Percentiles rank a stretch among this genome's conserved stretches.
phyloP scores from a whole-genome alignment of 2,113 vertebrate species.

The Calidris pugnax region DNA sequence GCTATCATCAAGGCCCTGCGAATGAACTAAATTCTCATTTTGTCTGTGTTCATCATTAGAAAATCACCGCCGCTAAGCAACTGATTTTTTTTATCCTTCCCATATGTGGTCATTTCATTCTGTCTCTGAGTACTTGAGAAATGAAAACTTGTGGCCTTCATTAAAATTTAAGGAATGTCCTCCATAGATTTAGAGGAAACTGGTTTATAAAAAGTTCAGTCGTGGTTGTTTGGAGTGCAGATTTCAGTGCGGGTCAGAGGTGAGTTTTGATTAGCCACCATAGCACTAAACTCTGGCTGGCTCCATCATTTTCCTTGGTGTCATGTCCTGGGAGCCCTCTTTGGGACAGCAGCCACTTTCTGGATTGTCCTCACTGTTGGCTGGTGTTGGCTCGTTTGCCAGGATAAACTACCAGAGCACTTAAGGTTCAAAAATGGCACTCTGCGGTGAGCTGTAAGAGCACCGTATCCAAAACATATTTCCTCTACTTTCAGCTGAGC shows the following conservation, averaged over 20 bases:
- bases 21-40: background rate
- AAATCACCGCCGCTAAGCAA: background rate
- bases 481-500: background rate
- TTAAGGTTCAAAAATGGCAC: background rate
- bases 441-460: background rate
- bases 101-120: conserved; percentile 24
- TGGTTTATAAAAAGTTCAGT: conserved; percentile 45
- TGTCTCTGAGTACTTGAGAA: conserved; percentile 43
- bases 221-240: background rate
- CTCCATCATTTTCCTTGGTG: background rate
- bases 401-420: background rate
- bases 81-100: conserved; percentile 18
- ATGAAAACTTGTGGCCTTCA: conserved; percentile 51
- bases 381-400: background rate
- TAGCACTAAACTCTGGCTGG: background rate
- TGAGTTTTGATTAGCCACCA: background rate
- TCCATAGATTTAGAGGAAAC: conserved; percentile 39
- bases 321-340: background rate
- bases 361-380: background rate
- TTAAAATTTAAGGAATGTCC: conserved; percentile 63
- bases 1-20: background rate
- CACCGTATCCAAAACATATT: background rate
- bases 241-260: background rate
- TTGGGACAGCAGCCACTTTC: background rate
- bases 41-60: background rate